Evolutionary conservation across 2,113 vertebrate species (phyloP).

Genomic region (Microtus montanus): DNA sequence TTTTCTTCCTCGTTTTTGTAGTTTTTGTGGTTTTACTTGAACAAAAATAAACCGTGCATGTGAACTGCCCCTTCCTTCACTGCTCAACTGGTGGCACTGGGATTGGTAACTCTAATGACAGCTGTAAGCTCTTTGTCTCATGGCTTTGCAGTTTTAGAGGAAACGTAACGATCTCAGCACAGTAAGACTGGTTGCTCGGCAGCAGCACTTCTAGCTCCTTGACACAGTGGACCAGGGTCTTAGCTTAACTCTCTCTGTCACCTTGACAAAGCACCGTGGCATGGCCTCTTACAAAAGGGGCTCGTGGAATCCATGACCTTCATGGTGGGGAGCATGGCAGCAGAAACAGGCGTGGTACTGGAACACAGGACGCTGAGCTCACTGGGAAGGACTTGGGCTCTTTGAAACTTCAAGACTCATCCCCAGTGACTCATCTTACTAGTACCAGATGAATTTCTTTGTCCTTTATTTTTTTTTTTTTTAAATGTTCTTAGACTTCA

Average conservation of each 20-base stretch:
- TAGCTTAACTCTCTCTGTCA: too few species aligned
- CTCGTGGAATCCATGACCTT: neutral
- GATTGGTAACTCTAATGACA: neutral
- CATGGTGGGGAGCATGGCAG: neutral
- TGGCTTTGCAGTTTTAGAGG: neutral
- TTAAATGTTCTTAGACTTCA: neutral
- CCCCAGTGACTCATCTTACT: neutral
- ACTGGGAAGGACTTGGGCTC: neutral
- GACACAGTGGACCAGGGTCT: neutral
- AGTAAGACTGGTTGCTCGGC: neutral
- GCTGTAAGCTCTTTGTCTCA: neutral
- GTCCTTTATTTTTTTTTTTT: neutral
- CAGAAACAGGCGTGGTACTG: neutral
- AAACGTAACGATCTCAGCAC: rapidly evolving
- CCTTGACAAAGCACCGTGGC: neutral
- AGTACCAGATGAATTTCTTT: neutral
- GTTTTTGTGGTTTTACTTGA: neutral
- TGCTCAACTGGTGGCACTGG: neutral
- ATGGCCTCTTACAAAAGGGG: neutral
- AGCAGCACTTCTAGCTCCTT: neutral
- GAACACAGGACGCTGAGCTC: neutral
- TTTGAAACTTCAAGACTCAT: neutral
- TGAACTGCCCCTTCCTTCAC: neutral
- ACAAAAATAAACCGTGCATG: neutral
- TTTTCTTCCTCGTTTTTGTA: neutral